Base-by-base conservation (phyloP, 37 sponge, comb jelly and placozoan species). In the Beroe forskalii region DNA sequence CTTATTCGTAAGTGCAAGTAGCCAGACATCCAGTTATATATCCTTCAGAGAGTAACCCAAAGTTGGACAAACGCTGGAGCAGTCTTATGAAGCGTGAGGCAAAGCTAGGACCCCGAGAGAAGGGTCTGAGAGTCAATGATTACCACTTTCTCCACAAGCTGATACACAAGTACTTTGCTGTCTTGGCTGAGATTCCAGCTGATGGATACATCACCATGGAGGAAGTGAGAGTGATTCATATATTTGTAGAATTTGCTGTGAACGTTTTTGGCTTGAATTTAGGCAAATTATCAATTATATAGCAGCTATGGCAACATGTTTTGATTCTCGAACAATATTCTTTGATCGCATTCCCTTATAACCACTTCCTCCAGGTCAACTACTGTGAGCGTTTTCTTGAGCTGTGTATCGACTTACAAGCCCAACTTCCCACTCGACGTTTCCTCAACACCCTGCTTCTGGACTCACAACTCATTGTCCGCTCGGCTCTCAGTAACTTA, bases 401-500 rank as follows among this genome's bases (percentile, higher is more conserved):
- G 93, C 91, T 98, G 36, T 55, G 96, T 14, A 94, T 80, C 20
- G 99, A 98, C 67, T 72, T 98, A 2, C 90, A 94, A 93, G 91
- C 96, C 1, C 94, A 95, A 89, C 93, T 96, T 40, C 96, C 95
- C 14, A 95, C 99, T 0, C 83, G 99, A 24, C 62, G 99, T 22
- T 98, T 96, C 93, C 94, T 98, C 93, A 96, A 96, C 90, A 96
- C 96, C 8, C 92, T 98, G 22, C 91, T 98, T 40, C 94, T 93
- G 66, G 91, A 92, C 92, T 67, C 67, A 36, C 95, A 94, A 62
- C 89, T 98, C 30, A 43, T 96, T 89, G 99, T 98, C 17, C 62
- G 67, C 4, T 98, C 95, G 67, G 67, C 62, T 8, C 90, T 94
- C 42, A 92, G 94, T 0, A 39, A 0, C 0, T 91, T 98, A 27